These are phyloP conservation scores for Caenorhabditis sp. DNA, from an alignment of 2,888 invertebrate genomes.

Conservation along the genomic window DNA sequence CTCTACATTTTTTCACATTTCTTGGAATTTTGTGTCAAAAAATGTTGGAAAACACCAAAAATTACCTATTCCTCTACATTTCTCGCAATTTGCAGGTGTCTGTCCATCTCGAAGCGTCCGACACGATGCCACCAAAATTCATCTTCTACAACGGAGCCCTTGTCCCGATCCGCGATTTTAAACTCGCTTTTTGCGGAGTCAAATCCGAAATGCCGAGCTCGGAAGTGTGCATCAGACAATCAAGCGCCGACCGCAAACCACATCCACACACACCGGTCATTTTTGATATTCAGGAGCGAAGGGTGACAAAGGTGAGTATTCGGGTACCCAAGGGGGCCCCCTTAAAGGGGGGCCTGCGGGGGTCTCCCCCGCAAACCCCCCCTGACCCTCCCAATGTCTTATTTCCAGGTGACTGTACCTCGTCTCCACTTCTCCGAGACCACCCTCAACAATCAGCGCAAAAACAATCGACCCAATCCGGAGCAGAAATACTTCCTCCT, in stretches of 20 bases:
- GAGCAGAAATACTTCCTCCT: constrained; percentile 80
- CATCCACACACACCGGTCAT: constrained; percentile 72
- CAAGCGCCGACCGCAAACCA: constrained; percentile 95
- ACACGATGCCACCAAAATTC: constrained; percentile 72
- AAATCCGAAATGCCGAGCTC: constrained; percentile 95
- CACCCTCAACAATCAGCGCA: constrained; percentile 97
- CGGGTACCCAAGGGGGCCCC: too few species aligned
- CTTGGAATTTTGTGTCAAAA: too few species aligned
- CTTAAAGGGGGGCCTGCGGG: too few species aligned
- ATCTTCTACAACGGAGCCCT: constrained; percentile 76
- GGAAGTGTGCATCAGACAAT: constrained; percentile 93
- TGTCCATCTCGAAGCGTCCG: constrained; percentile 71
- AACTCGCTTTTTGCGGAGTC: constrained; percentile 93
- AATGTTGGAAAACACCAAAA: too few species aligned
- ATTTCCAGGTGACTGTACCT: constrained; percentile 82
- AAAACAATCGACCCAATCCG: constrained; percentile 97
- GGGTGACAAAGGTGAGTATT: constrained; percentile 80
- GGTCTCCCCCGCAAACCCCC: neutral
- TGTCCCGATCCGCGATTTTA: constrained; percentile 90
- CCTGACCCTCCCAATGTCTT: neutral
- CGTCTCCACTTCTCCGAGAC: constrained; percentile 97
- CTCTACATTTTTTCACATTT: too few species aligned
- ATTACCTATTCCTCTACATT: too few species aligned
- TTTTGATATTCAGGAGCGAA: constrained; percentile 74
- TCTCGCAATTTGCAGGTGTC: too few species aligned